Evolutionary conservation across 1,140 invertebrate genomes (phyloP).

Genomic region (Lerema accius): DNA sequence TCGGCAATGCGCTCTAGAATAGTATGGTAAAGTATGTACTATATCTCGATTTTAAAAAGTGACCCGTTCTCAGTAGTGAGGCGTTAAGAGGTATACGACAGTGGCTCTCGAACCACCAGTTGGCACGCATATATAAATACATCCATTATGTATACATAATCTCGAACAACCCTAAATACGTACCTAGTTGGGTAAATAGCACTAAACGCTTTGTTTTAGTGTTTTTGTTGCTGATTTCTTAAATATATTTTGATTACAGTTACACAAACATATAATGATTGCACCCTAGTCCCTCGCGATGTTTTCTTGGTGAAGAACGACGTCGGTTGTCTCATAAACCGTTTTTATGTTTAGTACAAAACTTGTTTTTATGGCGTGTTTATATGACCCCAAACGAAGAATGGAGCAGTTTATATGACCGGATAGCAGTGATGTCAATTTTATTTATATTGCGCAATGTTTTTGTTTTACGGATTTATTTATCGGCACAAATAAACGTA

Average conservation of each 20-base stretch:
- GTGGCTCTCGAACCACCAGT: too few relatives aligned
- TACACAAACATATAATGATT: slow-evolving; percentile 16
- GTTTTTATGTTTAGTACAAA: slow-evolving; percentile 68
- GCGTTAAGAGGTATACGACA: too few relatives aligned
- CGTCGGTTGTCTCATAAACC: slow-evolving; percentile 54
- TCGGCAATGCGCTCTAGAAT: too few relatives aligned
- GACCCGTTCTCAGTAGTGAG: too few relatives aligned
- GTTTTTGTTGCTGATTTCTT: neutral
- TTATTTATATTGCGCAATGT: slow-evolving; percentile 44
- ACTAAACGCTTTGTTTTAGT: neutral
- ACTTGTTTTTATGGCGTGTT: slow-evolving; percentile 73
- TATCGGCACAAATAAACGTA: neutral
- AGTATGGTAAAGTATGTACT: too few relatives aligned
- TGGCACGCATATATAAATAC: too few relatives aligned
- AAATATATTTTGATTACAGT: neutral
- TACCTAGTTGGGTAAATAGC: neutral
- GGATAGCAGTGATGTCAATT: slow-evolving; percentile 53
- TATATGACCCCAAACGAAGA: slow-evolving; percentile 56
- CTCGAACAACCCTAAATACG: too few relatives aligned
- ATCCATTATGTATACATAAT: too few relatives aligned
- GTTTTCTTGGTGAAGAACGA: slow-evolving; percentile 46
- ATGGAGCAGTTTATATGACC: slow-evolving; percentile 50
- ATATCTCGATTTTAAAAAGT: too few relatives aligned
- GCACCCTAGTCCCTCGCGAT: slow-evolving; percentile 35
- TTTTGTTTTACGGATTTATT: slow-evolving; percentile 10